A percentile compares a stretch with the other conserved stretches of the same genome.
Conservation (phyloP, 2,888 invertebrate genomes). For the Dendrolimus houi region DNA sequence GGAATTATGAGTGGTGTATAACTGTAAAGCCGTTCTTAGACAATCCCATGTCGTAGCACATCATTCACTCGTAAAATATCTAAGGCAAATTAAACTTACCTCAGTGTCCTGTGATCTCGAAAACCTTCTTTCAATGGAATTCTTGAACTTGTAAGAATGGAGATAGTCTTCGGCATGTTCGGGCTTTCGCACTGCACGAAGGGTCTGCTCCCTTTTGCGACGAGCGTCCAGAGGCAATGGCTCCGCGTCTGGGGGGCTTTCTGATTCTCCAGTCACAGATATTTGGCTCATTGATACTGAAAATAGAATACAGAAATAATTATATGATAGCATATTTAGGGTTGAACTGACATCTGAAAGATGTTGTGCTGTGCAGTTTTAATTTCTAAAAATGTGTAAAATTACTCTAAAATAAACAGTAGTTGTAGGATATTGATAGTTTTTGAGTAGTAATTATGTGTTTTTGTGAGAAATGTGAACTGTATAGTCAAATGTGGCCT, state of each 20-base stretch:
- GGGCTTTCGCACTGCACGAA: slow-evolving; percentile 57
- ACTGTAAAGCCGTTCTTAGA: no score
- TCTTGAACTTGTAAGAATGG: slow-evolving; percentile 94
- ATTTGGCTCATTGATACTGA: slow-evolving; percentile 24
- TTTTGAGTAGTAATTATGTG: no score
- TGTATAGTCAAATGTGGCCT: no score
- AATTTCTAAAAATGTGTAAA: no score
- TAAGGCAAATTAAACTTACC: slow-evolving; percentile 21
- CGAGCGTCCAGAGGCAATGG: slow-evolving; percentile 40
- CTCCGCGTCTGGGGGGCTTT: slow-evolving; percentile 19
- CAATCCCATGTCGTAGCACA: no score
- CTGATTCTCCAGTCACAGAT: slow-evolving; percentile 16
- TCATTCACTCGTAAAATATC: no score
- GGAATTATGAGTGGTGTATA: no score
- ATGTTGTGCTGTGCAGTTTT: no score
- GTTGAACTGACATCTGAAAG: no score
- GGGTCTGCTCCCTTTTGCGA: slow-evolving; percentile 40
- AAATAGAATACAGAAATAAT: slow-evolving; percentile 1
- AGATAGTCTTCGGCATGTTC: slow-evolving; percentile 68
- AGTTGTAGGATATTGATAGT: no score
- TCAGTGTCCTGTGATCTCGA: slow-evolving; percentile 74
- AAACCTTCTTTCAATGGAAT: slow-evolving; percentile 93
- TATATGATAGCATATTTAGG: background rate
- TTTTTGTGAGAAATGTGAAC: no score
- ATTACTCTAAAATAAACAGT: no score